A percentile compares a stretch with the other conserved stretches of the same genome.
These are phyloP conservation scores for Penaeus vannamei DNA, from an alignment of 1,140 invertebrate species.

Conservation along the genomic window DNA sequence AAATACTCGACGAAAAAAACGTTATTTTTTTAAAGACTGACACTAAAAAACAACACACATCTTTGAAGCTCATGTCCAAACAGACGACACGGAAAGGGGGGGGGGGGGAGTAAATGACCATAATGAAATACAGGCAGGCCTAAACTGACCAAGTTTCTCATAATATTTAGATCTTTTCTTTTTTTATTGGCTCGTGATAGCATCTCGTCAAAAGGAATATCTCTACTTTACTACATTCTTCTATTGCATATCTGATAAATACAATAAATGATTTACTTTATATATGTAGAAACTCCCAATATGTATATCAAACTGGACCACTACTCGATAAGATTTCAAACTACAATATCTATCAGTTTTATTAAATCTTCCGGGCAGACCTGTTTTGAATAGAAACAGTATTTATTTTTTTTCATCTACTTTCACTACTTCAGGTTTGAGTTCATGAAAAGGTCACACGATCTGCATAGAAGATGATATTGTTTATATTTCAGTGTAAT, in stretches of 20 bases:
- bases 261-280: neutral
- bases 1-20: too few species aligned
- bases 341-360: neutral
- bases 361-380: neutral
- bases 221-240: too few species aligned
- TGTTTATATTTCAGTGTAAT: conserved; percentile 38
- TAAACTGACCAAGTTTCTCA: too few species aligned
- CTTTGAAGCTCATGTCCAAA: too few species aligned
- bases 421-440: conserved; percentile 14
- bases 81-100: too few species aligned
- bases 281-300: conserved; percentile 1
- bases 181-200: too few species aligned
- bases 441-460: conserved; percentile 35
- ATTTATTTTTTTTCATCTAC: conserved; percentile 12
- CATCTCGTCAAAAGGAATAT: too few species aligned
- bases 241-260: conserved; percentile 9
- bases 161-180: too few species aligned
- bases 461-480: conserved; percentile 44
- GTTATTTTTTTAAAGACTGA: too few species aligned
- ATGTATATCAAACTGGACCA: conserved; percentile 34
- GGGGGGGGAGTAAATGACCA: too few species aligned
- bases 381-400: conserved; percentile 1
- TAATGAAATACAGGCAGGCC: too few species aligned
- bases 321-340: conserved; percentile 29
- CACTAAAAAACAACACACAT: too few species aligned